Percentiles rank a stretch among this genome's conserved stretches.
Evolutionary conservation across 2,113 vertebrate species (phyloP).

Genomic region (Hystrix brachyura): DNA sequence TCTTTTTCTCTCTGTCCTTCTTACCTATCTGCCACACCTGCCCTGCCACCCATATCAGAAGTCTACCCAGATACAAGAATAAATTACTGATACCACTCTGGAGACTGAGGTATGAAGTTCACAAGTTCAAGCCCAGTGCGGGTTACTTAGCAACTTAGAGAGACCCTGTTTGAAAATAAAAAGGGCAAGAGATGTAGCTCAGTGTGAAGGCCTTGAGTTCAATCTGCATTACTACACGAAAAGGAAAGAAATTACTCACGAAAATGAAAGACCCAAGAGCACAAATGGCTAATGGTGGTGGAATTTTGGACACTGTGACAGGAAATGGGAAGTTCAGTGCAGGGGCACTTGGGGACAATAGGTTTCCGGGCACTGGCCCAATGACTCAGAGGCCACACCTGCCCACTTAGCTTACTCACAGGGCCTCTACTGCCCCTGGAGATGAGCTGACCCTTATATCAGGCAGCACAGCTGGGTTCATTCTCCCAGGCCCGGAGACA

Average conservation of each 20-base stretch:
- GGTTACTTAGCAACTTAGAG: background rate
- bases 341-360: background rate
- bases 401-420: constrained; percentile 26
- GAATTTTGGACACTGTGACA: background rate
- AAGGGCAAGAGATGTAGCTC: background rate
- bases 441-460: background rate
- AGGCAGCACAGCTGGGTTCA: background rate
- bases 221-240: background rate
- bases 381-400: constrained; percentile 56
- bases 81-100: background rate
- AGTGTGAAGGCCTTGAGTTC: background rate
- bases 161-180: background rate
- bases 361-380: constrained; percentile 5
- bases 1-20: background rate
- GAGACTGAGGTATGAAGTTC: background rate
- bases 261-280: background rate
- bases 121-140: background rate
- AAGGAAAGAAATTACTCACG: background rate
- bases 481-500: background rate
- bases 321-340: constrained; percentile 39
- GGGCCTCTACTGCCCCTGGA: background rate
- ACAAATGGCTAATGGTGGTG: background rate
- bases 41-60: background rate
- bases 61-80: background rate
- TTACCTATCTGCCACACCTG: background rate